These are phyloP conservation scores for Cheirogaleus medius DNA, from an alignment of 2,113 vertebrate genomes.

Conservation along the genomic window DNA sequence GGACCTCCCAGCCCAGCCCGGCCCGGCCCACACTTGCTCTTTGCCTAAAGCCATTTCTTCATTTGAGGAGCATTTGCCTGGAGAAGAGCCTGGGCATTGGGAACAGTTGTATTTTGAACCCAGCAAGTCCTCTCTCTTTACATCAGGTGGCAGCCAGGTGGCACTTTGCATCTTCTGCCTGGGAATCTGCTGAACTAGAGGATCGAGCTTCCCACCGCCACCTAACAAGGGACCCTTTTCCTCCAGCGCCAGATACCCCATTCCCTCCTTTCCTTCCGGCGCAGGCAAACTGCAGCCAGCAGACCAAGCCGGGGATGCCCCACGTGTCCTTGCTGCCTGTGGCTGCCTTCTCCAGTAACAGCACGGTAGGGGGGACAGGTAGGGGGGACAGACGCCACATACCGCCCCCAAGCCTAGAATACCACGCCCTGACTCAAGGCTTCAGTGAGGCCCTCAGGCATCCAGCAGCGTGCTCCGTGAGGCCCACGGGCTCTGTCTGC, in stretches of 20 bases:
- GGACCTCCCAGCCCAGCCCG: too few relatives aligned
- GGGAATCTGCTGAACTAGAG: neutral
- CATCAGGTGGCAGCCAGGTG: neutral
- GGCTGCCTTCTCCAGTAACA: neutral
- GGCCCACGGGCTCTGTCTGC: neutral
- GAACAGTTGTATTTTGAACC: too few relatives aligned
- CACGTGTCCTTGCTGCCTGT: accelerated
- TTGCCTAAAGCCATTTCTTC: neutral
- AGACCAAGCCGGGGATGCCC: neutral
- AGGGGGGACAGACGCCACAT: neutral
- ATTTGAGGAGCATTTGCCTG: neutral
- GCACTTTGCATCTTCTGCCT: neutral
- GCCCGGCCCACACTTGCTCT: neutral
- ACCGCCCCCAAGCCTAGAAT: too few relatives aligned
- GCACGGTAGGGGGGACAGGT: neutral
- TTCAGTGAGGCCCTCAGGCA: neutral
- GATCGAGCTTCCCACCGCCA: neutral
- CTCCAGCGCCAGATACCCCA: neutral
- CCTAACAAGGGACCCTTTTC: neutral
- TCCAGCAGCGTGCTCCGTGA: neutral
- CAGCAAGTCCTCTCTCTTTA: neutral
- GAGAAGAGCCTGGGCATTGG: neutral
- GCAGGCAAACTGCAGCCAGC: neutral
- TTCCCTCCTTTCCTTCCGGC: neutral
- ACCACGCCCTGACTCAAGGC: neutral